Evolutionary conservation across 53 echinoderm and acorn worm genomes (phyloP).

Genomic region (Apostichopus leukothele): DNA sequence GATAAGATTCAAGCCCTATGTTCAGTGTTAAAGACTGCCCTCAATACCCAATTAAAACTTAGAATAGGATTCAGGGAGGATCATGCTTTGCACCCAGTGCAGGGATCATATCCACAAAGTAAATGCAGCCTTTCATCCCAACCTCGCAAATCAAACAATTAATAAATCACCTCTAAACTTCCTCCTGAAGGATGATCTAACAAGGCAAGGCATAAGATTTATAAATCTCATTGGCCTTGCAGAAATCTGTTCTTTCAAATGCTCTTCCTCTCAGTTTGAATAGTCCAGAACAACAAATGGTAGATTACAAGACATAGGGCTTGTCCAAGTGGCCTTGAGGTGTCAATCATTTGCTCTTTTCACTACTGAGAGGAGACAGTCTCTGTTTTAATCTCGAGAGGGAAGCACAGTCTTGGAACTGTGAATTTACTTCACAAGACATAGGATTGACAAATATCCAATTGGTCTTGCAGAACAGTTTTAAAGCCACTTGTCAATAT

Average conservation of each 20-base stretch:
- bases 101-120: no score
- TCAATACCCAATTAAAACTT: no score
- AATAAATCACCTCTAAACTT: no score
- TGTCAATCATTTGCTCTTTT: background rate
- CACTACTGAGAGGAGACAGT: no score
- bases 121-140: background rate
- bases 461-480: constrained; percentile 47
- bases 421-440: constrained; percentile 38
- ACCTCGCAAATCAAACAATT: no score
- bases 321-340: constrained; percentile 51
- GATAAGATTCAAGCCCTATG: no score
- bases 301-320: constrained; percentile 42
- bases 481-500: background rate
- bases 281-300: background rate
- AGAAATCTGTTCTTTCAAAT: background rate
- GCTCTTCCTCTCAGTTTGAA: background rate
- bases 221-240: constrained; percentile 6
- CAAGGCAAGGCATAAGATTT: background rate
- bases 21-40: no score
- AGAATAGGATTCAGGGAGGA: no score
- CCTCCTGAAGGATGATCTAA: no score
- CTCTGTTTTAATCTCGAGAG: background rate
- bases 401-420: background rate
- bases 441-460: constrained; percentile 44
- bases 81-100: no score